phyloP scores from a whole-genome alignment of 92 coral and sea anemone species.

The Zoanthus gigantus region DNA sequence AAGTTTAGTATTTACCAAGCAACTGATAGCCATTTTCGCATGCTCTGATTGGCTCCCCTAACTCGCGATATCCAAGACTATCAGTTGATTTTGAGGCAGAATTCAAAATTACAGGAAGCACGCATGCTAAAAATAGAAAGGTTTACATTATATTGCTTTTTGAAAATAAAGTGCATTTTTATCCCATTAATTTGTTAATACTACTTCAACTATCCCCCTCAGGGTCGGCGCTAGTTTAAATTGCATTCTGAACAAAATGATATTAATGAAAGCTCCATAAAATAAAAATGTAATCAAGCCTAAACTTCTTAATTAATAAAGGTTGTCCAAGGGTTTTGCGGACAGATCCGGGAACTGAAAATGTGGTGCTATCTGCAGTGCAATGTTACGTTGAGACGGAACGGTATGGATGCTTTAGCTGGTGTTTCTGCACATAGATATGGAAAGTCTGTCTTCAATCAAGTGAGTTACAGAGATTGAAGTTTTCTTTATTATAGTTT shows the following conservation, averaged over 20 bases:
- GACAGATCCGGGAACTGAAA: constrained; percentile 67
- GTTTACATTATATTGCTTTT: too few relatives aligned
- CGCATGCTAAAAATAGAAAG: too few relatives aligned
- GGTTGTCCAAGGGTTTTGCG: constrained; percentile 58
- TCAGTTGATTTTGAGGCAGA: too few relatives aligned
- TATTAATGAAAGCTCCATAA: neutral
- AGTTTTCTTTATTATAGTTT: neutral
- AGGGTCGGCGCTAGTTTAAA: too few relatives aligned
- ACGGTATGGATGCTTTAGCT: constrained; percentile 49
- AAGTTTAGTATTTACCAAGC: too few relatives aligned
- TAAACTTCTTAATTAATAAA: constrained; percentile 25
- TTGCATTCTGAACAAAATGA: neutral
- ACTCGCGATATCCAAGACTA: too few relatives aligned
- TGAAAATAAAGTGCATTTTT: neutral
- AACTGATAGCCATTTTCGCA: too few relatives aligned
- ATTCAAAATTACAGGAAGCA: too few relatives aligned
- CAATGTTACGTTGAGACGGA: constrained; percentile 58
- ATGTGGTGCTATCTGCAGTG: constrained; percentile 51
- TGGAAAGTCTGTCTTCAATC: constrained; percentile 65
- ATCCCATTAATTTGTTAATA: neutral
- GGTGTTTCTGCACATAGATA: constrained; percentile 55
- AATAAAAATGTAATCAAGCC: neutral
- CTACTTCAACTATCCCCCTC: too few relatives aligned
- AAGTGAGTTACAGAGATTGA: constrained; percentile 37
- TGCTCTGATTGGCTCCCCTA: too few relatives aligned